phyloP scores from a whole-genome alignment of 2,113 vertebrate species.

The Chroicocephalus ridibundus region DNA sequence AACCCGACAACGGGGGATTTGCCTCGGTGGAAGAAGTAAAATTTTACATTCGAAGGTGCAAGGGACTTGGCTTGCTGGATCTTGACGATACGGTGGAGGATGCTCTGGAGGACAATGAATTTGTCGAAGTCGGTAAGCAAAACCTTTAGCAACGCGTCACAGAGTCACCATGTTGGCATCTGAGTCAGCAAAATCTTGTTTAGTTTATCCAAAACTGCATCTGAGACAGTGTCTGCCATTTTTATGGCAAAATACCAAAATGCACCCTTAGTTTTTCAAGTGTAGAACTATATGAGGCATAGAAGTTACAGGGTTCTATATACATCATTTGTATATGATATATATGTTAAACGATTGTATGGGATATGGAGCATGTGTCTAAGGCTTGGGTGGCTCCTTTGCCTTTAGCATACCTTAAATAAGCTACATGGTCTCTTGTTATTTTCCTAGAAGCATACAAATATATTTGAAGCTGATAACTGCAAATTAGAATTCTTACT shows the following conservation, averaged over 20 bases:
- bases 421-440: neutral
- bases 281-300: neutral
- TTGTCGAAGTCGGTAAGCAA: conserved; percentile 93
- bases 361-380: neutral
- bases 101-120: conserved; percentile 95
- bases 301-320: neutral
- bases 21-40: conserved; percentile 75
- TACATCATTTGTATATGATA: neutral
- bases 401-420: neutral
- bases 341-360: too few species aligned
- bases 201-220: neutral
- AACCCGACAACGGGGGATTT: conserved; percentile 92
- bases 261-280: neutral
- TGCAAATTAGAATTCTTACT: neutral
- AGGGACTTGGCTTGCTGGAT: conserved; percentile 90
- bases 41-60: conserved; percentile 88
- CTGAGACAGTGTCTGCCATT: neutral
- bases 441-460: neutral
- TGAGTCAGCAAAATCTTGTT: neutral
- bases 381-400: neutral
- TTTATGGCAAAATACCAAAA: neutral
- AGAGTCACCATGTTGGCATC: neutral
- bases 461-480: neutral
- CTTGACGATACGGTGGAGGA: conserved; percentile 84
- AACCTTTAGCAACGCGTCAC: fast-evolving